These are phyloP conservation scores for Chroicocephalus ridibundus DNA, from an alignment of 2,113 vertebrate genomes.

Conservation along the genomic window DNA sequence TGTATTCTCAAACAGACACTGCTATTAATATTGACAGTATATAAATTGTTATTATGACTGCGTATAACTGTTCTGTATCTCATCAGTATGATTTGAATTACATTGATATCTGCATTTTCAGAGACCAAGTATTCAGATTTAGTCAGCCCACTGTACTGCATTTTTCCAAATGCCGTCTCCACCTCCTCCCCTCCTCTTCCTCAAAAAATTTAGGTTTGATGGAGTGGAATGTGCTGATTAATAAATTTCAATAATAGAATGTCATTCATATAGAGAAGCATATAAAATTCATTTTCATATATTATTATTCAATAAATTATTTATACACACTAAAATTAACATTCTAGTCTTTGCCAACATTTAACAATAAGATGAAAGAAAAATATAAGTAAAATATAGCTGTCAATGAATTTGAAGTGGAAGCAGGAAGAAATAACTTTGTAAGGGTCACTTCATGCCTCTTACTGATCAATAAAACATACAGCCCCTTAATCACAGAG, in stretches of 20 bases:
- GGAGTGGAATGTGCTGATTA: conserved; percentile 56
- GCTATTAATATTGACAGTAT: conserved; percentile 6
- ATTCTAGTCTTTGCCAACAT: conserved; percentile 20
- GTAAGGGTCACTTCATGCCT: neutral
- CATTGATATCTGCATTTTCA: neutral
- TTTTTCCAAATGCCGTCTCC: neutral
- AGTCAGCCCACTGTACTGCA: conserved; percentile 31
- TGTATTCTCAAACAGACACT: conserved; percentile 19
- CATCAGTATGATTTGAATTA: neutral
- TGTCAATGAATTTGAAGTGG: neutral
- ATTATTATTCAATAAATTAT: conserved; percentile 64
- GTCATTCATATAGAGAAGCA: neutral
- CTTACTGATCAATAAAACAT: neutral
- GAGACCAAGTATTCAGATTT: neutral
- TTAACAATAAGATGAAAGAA: neutral
- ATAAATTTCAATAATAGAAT: neutral
- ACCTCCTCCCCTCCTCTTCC: conserved; percentile 20
- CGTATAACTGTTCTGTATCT: conserved; percentile 11
- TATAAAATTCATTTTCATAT: conserved; percentile 37
- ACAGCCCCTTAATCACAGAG: neutral
- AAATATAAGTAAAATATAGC: neutral
- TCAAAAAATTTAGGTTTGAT: conserved; percentile 42
- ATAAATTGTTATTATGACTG: conserved; percentile 13
- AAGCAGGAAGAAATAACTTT: neutral
- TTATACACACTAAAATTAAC: conserved; percentile 34